Evolutionary conservation across 2,113 vertebrate species (phyloP).

Genomic region (Cavia porcellus): DNA sequence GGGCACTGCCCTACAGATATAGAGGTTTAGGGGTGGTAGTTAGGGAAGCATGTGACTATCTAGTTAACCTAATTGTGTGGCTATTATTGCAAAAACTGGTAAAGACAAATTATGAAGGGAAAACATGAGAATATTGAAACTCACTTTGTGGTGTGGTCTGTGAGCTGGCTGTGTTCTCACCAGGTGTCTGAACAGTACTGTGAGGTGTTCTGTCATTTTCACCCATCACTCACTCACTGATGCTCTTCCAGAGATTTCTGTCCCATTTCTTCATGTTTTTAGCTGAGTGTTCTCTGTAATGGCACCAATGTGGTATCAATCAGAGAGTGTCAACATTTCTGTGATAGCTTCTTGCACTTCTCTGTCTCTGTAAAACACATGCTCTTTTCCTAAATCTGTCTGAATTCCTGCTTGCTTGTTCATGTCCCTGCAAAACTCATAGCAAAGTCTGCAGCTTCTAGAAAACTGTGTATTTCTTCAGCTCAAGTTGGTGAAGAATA

Average conservation of each 20-base stretch:
- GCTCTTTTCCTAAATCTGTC: background rate
- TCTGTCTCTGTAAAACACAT: background rate
- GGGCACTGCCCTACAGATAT: background rate
- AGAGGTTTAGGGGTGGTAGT: background rate
- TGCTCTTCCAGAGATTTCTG: background rate
- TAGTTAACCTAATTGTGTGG: background rate
- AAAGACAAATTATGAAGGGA: background rate
- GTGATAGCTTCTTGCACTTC: background rate
- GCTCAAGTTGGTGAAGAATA: background rate
- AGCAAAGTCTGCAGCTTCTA: background rate
- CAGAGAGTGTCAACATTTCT: background rate
- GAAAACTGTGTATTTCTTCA: background rate
- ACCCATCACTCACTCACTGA: background rate
- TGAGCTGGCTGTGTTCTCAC: background rate
- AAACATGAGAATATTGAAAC: no score
- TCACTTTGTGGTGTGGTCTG: background rate
- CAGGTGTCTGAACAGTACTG: background rate
- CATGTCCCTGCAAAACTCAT: no score
- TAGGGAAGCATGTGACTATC: no score
- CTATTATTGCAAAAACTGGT: background rate
- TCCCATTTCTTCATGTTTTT: background rate
- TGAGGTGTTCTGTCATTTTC: background rate
- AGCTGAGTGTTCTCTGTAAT: background rate
- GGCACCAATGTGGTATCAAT: background rate
- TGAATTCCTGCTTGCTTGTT: background rate